Base-by-base conservation (phyloP, 2,797 vertebrate species). In the Danionella dracula region DNA sequence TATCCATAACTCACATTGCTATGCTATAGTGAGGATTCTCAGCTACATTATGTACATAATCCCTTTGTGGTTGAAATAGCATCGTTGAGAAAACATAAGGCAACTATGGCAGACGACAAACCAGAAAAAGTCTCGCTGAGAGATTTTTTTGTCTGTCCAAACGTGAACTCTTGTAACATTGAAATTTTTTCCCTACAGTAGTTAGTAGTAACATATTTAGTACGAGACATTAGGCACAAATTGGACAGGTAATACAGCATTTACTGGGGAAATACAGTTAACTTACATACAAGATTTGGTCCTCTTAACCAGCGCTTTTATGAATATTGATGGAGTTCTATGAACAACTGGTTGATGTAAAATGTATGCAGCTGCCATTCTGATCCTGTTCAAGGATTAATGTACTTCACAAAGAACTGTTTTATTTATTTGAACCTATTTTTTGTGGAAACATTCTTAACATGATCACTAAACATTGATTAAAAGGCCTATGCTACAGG, bases 101-200 rank as follows among this genome's bases (percentile, higher is more conserved):
- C 88, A 88, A 86, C 86, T 86, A 87, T 86, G 88, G 89, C 83
- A 78, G 79, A 87, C 84, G 73, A 75, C 78, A 72, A 82, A 77
- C 66, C 73, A 63, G 8, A 59, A 63, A 53, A 54, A 71, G 10
- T 19, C 7, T 46, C n/a, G 31, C 6, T 15, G 11, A 53, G 29
- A 64, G 48, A 58, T 56, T 27, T 62, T 53, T 70, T 13, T 41
- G 44, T 42, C 23, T 53, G 53, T 53, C 27, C 21, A 8, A 46
- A 59, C 50, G 32, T 32, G 40, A 51, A 20, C 32, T 70, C 29
- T 38, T 49, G 41, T 50, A 60, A 60, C 42, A 66, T 21, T 42
- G 41, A 40, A 41, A 54, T 65, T 41, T 13, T 11, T 21, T 31
- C n/a, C n/a, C n/a, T n/a, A n/a, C n/a, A n/a, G n/a, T 1, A 13